Evolutionary conservation across 2,113 vertebrate genomes (phyloP).

Genomic region (Podiceps cristatus): DNA sequence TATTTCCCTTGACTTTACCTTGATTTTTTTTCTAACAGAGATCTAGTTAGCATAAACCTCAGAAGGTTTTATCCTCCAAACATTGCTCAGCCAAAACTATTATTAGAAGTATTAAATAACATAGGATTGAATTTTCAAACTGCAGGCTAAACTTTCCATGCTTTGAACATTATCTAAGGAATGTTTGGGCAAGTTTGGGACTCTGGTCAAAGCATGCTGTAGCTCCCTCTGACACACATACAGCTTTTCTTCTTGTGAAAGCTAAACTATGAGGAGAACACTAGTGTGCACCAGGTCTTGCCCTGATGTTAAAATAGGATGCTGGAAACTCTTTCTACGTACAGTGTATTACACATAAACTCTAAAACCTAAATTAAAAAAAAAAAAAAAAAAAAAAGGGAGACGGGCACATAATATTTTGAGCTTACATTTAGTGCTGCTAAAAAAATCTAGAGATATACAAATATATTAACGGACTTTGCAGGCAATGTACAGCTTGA

Average conservation of each 20-base stretch:
- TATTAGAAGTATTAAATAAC: neutral
- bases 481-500: neutral
- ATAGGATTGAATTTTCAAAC: neutral
- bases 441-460: rapidly evolving
- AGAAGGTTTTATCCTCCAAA: neutral
- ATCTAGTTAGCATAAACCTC: neutral
- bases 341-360: neutral
- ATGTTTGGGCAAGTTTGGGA: neutral
- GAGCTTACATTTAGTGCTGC: neutral
- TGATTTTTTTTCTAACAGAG: neutral
- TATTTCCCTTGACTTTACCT: neutral
- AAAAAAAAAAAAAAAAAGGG: neutral
- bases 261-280: neutral
- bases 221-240: neutral
- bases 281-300: neutral
- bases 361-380: neutral
- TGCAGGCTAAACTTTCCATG: neutral
- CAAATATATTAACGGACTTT: neutral
- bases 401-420: neutral
- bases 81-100: neutral
- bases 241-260: neutral
- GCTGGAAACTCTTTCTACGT: neutral
- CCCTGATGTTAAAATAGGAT: neutral
- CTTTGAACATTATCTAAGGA: neutral
- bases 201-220: neutral